Conservation (phyloP, 2,797 vertebrate genomes). For the Danio tinwini region DNA sequence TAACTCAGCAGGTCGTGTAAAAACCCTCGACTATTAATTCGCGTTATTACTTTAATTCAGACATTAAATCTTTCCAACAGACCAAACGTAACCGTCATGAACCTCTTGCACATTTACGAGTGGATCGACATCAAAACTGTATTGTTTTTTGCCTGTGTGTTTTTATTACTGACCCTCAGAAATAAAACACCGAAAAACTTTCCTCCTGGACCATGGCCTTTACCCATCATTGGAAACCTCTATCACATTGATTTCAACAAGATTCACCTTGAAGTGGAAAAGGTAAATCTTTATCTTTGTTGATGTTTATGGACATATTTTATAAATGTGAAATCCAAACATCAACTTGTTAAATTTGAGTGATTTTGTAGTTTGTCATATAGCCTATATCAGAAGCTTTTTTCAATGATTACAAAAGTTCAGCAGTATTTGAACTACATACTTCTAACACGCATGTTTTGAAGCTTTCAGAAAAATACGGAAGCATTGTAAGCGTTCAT, state of each 20-base stretch:
- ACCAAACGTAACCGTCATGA: not conserved
- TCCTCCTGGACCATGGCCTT: slow-evolving; percentile 75
- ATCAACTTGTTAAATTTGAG: too few species aligned
- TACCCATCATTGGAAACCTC: slow-evolving; percentile 75
- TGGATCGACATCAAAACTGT: slow-evolving; percentile 64
- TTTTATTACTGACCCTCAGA: slow-evolving; percentile 68
- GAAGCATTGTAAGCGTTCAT: slow-evolving; percentile 67
- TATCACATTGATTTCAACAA: slow-evolving; percentile 47
- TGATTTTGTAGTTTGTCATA: not conserved
- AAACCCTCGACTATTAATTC: too few species aligned
- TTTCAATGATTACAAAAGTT: not conserved
- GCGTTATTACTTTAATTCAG: too few species aligned
- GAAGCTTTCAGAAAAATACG: slow-evolving; percentile 72
- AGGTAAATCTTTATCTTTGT: slow-evolving; percentile 52
- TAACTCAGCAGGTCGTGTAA: too few species aligned
- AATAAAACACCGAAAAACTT: slow-evolving; percentile 72
- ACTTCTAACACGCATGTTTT: slow-evolving; percentile 19
- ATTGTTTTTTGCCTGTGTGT: slow-evolving; percentile 62
- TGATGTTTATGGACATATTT: not conserved
- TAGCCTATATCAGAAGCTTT: not conserved
- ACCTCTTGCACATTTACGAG: slow-evolving; percentile 39
- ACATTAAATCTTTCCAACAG: not conserved
- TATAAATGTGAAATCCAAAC: too few species aligned
- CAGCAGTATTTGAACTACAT: not conserved
- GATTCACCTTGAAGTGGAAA: slow-evolving; percentile 65